phyloP scores from a whole-genome alignment of 2,888 invertebrate species.

The Zygothrica quintamaculata region DNA sequence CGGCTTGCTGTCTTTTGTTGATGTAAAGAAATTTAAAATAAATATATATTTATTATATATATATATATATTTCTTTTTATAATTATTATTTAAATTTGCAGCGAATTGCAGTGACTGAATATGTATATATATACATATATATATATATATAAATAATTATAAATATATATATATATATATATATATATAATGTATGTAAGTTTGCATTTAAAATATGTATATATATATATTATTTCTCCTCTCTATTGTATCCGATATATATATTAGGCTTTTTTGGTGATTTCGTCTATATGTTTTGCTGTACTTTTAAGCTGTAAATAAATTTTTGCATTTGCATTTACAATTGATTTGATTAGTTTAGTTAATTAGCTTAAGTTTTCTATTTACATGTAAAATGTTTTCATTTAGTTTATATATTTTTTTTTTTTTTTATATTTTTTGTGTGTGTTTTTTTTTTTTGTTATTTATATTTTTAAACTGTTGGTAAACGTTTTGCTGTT shows the following conservation, averaged over 20 bases:
- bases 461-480: constrained; percentile 12
- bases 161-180: constrained; percentile 33
- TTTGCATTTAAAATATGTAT: constrained; percentile 77
- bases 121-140: constrained; percentile 19
- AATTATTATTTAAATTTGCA: constrained; percentile 54
- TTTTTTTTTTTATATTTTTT: constrained; percentile 16
- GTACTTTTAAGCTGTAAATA: constrained; percentile 72
- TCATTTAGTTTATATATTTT: constrained; percentile 15
- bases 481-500: neutral
- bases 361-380: constrained; percentile 56
- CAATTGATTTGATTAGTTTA: constrained; percentile 48
- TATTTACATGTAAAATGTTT: constrained; percentile 65
- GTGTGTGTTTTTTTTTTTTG: constrained; percentile 6
- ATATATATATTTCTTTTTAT: constrained; percentile 19
- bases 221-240: constrained; percentile 66
- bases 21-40: no score
- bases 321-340: constrained; percentile 52
- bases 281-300: constrained; percentile 60
- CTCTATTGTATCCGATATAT: constrained; percentile 15
- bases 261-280: constrained; percentile 76
- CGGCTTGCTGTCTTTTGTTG: no score
- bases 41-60: constrained; percentile 24
- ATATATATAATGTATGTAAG: constrained; percentile 39
- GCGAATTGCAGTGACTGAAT: constrained; percentile 52
- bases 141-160: constrained; percentile 33